Base-by-base conservation (phyloP, 2,113 vertebrate species). In the Phalacrocorax brasilianus region DNA sequence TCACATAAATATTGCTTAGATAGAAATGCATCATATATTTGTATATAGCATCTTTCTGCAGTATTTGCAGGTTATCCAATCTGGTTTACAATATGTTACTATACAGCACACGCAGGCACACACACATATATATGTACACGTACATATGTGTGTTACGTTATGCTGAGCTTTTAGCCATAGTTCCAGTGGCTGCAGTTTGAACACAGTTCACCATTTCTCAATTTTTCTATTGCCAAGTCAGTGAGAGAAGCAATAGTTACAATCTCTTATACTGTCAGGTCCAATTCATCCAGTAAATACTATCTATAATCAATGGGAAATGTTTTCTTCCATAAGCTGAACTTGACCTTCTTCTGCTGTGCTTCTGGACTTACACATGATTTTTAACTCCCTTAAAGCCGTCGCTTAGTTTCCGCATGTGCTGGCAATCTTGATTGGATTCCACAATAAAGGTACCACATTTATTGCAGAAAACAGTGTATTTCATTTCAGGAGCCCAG, bases 291-390 rank as follows among this genome's bases (percentile, higher is more conserved):
- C n/a, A 92, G 38, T 63, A 93, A 96, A 80, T 67, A 62, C 38
- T 55, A 74, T 38, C 68, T 84, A 71, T 67, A 95, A 95, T 74
- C 86, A 89, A 78, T 72, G 85, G 47, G 38, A 91, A 93, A 80
- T 44, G 14, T 58, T 77, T 77, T 89, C 55, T 89, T 92, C 55
- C 42, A 8, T 42, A 59, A 96, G 73, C 53, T 75, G 70, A 95
- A 87, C 49, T 74, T 74, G 65, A 87, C 61, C 55, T 74, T 91
- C 86, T 94, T 74, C 65, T 65, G 47, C 8, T 75, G 56, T 56
- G 33, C 40, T 78, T 85, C 80, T 38, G 63, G 84, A 71, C 45
- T 81, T 66, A 70, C 4, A 58, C 4, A 40, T 5, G 26, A 63
- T 59, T 89, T 81, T 89, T 89, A 81, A 70, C 33, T 85, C 61